A percentile compares a stretch with the other conserved stretches of the same genome.
Conservation (phyloP, 2,113 vertebrate genomes). For the Carlito syrichta region DNA sequence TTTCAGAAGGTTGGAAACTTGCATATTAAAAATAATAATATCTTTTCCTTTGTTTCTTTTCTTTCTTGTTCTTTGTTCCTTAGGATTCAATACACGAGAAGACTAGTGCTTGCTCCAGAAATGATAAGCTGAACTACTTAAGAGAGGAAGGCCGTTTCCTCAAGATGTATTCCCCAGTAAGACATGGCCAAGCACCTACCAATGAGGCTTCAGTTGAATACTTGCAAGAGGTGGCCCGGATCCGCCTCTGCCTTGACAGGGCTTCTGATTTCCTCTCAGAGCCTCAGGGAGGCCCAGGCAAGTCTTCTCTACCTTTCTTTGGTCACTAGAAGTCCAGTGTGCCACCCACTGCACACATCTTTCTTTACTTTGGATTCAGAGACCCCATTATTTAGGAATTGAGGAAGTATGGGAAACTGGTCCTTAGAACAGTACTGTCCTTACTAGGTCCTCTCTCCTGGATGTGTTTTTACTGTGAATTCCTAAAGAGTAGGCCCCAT, state of each 20-base stretch:
- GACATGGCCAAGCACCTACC: background rate
- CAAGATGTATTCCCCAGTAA: background rate
- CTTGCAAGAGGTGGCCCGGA: constrained; percentile 88
- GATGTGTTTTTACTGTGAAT: fast-evolving
- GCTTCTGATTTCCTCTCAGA: constrained; percentile 83
- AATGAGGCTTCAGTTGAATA: constrained; percentile 80
- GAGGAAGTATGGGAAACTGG: fast-evolving
- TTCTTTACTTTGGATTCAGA: background rate
- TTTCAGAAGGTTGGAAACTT: background rate
- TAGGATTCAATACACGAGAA: constrained; percentile 93
- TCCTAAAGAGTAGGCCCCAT: fast-evolving
- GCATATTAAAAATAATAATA: background rate
- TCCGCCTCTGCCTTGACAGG: constrained; percentile 87
- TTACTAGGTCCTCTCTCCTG: fast-evolving
- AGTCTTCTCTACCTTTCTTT: background rate
- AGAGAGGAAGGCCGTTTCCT: constrained; percentile 78
- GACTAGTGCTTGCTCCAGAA: constrained; percentile 75
- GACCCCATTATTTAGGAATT: background rate
- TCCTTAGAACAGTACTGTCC: background rate
- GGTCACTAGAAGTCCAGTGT: no score
- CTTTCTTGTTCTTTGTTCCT: background rate
- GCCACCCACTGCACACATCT: no score
- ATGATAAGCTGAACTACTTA: constrained; percentile 56
- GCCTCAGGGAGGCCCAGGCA: constrained; percentile 50
- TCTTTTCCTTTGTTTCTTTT: background rate